A percentile compares a stretch with the other conserved stretches of the same genome.
Conservation (phyloP, 2,113 vertebrate genomes). For the Poeciliopsis occidentalis region DNA sequence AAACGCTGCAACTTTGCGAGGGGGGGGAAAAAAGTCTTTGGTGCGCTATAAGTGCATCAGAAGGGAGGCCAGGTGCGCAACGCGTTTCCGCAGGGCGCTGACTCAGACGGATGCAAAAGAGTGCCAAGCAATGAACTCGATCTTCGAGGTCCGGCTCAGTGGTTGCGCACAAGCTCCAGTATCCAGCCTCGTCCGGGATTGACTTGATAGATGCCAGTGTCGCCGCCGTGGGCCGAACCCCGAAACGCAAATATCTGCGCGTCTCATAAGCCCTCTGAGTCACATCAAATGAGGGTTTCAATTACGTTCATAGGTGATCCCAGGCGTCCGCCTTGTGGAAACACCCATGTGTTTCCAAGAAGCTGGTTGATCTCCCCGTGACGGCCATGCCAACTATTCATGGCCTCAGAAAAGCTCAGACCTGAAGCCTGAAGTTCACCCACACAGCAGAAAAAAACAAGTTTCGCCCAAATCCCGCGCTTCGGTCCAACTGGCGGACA, state of each 20-base stretch:
- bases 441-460: slow-evolving; percentile 19
- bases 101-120: slow-evolving; percentile 56
- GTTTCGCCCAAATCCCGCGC: slow-evolving; percentile 29
- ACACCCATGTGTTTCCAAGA: slow-evolving; percentile 43
- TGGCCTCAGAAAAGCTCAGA: slow-evolving; percentile 25
- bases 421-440: slow-evolving; percentile 23
- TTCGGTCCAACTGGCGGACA: slow-evolving; percentile 10
- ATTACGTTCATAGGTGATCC: slow-evolving; percentile 67
- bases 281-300: slow-evolving; percentile 67
- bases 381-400: slow-evolving; percentile 74
- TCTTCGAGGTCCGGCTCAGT: slow-evolving; percentile 63
- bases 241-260: slow-evolving; percentile 55
- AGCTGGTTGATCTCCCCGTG: slow-evolving; percentile 40
- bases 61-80: slow-evolving; percentile 56
- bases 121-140: slow-evolving; percentile 77
- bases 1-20: slow-evolving; percentile 7
- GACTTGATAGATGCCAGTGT: slow-evolving; percentile 62
- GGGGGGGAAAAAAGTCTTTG: slow-evolving; percentile 9
- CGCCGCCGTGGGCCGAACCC: slow-evolving; percentile 47
- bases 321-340: slow-evolving; percentile 39
- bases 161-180: slow-evolving; percentile 51
- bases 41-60: slow-evolving; percentile 65
- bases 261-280: slow-evolving; percentile 59
- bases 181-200: slow-evolving; percentile 48
- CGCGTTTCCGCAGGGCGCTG: slow-evolving; percentile 58